phyloP scores from a whole-genome alignment of 1,140 invertebrate genomes.

The Camponotus vicinus region DNA sequence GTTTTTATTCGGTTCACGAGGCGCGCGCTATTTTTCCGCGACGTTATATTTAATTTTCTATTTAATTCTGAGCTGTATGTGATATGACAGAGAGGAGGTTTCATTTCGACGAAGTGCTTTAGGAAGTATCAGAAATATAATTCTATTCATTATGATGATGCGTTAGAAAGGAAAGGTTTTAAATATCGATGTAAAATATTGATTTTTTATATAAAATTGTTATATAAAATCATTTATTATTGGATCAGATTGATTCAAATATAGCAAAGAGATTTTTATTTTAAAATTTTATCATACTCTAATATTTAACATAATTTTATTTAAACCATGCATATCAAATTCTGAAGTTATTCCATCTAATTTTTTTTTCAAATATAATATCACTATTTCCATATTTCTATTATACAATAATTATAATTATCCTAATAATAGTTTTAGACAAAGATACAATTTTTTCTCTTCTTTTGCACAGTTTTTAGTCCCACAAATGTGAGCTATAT shows the following conservation, averaged over 20 bases:
- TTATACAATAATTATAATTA: no score
- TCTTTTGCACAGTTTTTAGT: no score
- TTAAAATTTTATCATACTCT: neutral
- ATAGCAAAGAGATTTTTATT: neutral
- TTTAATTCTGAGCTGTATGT: slow-evolving; percentile 24
- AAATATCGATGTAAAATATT: neutral
- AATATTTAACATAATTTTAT: no score
- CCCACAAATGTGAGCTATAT: no score
- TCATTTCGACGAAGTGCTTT: neutral
- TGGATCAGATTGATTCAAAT: neutral
- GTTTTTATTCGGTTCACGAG: slow-evolving; percentile 18
- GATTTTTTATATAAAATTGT: no score
- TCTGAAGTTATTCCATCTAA: neutral
- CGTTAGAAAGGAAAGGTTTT: neutral
- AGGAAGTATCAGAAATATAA: slow-evolving; percentile 26
- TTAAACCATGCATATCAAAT: no score
- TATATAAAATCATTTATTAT: neutral
- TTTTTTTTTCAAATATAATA: neutral
- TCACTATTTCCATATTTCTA: no score
- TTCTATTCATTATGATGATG: slow-evolving; percentile 1
- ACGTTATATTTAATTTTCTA: slow-evolving; percentile 52
- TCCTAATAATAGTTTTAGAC: neutral
- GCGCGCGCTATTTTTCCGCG: slow-evolving; percentile 34
- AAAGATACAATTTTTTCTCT: neutral
- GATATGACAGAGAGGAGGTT: neutral